Percentiles rank a stretch among this genome's conserved stretches.
Evolutionary conservation across 2,888 invertebrate genomes (phyloP).

Genomic region (Strigamia transsilvanica): DNA sequence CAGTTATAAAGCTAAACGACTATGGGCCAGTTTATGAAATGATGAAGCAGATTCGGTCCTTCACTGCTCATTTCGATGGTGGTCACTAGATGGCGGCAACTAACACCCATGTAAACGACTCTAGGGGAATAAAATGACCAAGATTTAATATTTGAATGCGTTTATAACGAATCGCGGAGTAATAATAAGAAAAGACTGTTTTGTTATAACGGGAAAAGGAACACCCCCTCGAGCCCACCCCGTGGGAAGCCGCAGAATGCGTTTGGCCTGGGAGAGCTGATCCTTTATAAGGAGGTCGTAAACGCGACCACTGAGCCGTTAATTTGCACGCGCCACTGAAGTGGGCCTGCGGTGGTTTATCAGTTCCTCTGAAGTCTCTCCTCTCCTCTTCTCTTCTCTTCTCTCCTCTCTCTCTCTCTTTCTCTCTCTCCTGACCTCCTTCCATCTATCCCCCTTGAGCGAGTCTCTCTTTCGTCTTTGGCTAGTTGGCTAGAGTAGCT

Average conservation of each 20-base stretch:
- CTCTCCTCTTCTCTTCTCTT: constrained; percentile 7
- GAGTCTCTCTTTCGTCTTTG: constrained; percentile 37
- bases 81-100: constrained; percentile 47
- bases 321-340: constrained; percentile 49
- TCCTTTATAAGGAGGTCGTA: constrained; percentile 47
- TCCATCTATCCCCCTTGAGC: constrained; percentile 12
- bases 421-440: constrained; percentile 24
- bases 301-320: constrained; percentile 49
- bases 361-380: constrained; percentile 32
- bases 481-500: constrained; percentile 49
- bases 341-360: constrained; percentile 48
- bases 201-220: constrained; percentile 32
- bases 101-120: constrained; percentile 33
- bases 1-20: constrained; percentile 42
- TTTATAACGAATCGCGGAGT: constrained; percentile 24
- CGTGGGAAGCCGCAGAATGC: constrained; percentile 49
- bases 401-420: not conserved
- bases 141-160: constrained; percentile 26
- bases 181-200: constrained; percentile 31
- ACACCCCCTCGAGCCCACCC: constrained; percentile 36
- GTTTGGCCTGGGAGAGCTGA: constrained; percentile 49
- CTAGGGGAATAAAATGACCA: constrained; percentile 36
- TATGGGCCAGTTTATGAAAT: constrained; percentile 38
- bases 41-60: constrained; percentile 40
- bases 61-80: constrained; percentile 16